These are phyloP conservation scores for Drepanosiphum platanoidis DNA, from an alignment of 2,888 invertebrate genomes.

Conservation along the genomic window DNA sequence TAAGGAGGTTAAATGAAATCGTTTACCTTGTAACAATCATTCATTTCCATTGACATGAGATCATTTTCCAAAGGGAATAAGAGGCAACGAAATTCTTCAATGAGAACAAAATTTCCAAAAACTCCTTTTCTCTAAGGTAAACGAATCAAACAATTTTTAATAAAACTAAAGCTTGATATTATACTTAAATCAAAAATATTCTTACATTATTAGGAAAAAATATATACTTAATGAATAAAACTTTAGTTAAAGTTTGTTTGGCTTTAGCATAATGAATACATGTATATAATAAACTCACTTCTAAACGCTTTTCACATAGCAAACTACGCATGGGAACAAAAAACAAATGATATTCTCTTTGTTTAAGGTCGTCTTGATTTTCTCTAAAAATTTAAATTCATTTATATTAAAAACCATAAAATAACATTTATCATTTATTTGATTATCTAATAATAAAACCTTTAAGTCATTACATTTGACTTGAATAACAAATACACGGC, in stretches of 20 bases:
- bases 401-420: too few relatives aligned
- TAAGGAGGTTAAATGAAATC: background rate
- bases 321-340: constrained; percentile 89
- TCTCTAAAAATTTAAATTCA: constrained; percentile 21
- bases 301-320: constrained; percentile 85
- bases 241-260: too few relatives aligned
- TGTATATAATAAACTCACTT: constrained; percentile 66
- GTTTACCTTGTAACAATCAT: constrained; percentile 78
- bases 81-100: constrained; percentile 86
- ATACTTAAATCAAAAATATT: too few relatives aligned
- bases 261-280: background rate
- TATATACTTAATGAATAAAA: too few relatives aligned
- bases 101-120: constrained; percentile 77
- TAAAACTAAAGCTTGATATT: too few relatives aligned
- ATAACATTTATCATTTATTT: too few relatives aligned
- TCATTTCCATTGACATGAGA: constrained; percentile 90
- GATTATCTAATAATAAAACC: background rate
- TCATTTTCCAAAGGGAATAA: constrained; percentile 92
- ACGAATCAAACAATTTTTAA: constrained; percentile 51
- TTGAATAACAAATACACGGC: background rate
- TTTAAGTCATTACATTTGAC: background rate
- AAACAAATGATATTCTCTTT: constrained; percentile 75
- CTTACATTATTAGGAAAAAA: too few relatives aligned
- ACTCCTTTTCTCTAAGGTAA: constrained; percentile 78
- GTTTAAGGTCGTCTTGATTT: constrained; percentile 49